Percentiles rank a stretch among this genome's conserved stretches.
Conservation (phyloP, 1,140 invertebrate species). For the Apis mellifera region DNA sequence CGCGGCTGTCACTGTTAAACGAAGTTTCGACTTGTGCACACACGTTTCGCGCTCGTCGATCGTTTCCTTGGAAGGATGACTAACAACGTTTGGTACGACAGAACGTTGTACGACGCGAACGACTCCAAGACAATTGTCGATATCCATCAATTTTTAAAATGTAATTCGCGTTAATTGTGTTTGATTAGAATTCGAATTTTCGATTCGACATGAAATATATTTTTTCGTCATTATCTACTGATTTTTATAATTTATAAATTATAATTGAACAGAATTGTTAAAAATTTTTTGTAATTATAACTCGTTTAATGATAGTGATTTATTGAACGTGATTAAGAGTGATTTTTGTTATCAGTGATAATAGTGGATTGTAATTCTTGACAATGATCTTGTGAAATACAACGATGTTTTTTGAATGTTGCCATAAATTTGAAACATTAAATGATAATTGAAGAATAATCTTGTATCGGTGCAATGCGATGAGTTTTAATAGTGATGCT, state of each 20-base stretch:
- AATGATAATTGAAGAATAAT: neutral
- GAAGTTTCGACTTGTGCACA: conserved; percentile 21
- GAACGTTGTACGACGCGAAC: neutral
- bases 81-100: conserved; percentile 9
- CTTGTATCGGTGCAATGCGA: neutral
- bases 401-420: no score
- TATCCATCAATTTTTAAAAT: conserved; percentile 16
- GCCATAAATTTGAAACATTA: no score
- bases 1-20: conserved; percentile 32
- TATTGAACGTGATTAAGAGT: neutral
- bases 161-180: conserved; percentile 18
- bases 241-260: no score
- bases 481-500: neutral
- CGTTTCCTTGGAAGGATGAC: neutral
- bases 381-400: neutral
- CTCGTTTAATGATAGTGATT: neutral
- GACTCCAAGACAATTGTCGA: neutral
- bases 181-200: neutral
- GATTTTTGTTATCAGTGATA: neutral
- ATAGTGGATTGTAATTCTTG: neutral
- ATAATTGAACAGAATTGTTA: no score
- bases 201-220: no score
- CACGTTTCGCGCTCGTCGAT: neutral
- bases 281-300: no score
- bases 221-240: neutral